Percentiles rank a stretch among this genome's conserved stretches.
phyloP scores from a whole-genome alignment of 2,113 vertebrate species.

The Anthoscopus minutus region DNA sequence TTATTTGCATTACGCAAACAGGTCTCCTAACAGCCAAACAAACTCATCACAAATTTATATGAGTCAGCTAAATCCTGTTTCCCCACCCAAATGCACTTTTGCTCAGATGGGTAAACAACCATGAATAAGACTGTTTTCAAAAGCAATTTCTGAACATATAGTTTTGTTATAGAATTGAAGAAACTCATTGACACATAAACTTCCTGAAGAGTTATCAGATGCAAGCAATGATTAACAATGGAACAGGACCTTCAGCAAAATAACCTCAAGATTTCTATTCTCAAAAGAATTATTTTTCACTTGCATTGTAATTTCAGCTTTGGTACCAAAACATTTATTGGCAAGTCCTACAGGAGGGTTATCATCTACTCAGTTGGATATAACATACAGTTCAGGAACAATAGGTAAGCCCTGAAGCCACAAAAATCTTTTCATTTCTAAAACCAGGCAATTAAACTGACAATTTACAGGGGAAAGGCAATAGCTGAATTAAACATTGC shows the following conservation, averaged over 20 bases:
- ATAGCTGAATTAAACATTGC: constrained; percentile 50
- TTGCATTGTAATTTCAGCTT: background rate
- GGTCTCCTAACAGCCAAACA: background rate
- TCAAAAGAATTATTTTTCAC: background rate
- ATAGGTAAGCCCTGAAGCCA: background rate
- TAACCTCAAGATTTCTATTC: background rate
- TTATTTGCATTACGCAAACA: background rate
- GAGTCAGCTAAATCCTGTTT: background rate
- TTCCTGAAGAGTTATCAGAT: background rate
- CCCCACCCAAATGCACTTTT: background rate
- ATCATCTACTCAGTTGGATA: background rate
- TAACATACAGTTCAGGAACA: background rate
- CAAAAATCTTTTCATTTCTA: constrained; percentile 31
- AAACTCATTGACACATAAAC: background rate
- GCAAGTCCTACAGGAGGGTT: background rate
- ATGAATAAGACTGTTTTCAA: background rate
- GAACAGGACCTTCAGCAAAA: background rate
- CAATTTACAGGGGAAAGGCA: background rate
- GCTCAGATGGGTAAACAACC: background rate
- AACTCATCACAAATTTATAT: background rate
- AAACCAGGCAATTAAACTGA: constrained; percentile 37
- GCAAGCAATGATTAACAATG: background rate
- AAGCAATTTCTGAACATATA: background rate
- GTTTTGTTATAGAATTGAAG: background rate
- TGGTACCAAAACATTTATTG: constrained; percentile 12